Conservation (phyloP, 2,797 vertebrate genomes). For the Labroides dimidiatus region DNA sequence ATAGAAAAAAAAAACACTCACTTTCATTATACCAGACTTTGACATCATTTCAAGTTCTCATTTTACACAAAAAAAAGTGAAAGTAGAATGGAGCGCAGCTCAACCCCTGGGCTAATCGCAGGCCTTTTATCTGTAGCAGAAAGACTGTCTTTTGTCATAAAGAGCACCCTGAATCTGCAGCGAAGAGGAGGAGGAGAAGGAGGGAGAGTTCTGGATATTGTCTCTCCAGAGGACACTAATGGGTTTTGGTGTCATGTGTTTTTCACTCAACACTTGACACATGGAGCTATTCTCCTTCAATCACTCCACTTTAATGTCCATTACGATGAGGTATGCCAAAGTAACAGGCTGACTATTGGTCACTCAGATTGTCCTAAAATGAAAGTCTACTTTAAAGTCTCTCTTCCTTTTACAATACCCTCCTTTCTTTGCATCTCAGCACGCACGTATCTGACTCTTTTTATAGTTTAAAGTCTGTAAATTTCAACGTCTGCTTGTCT, state of each 20-base stretch:
- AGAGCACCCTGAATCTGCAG: conserved; percentile 68
- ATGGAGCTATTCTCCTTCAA: conserved; percentile 86
- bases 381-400: conserved; percentile 60
- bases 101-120: conserved; percentile 88
- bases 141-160: conserved; percentile 85
- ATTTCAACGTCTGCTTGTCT: conserved; percentile 14
- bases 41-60: conserved; percentile 81
- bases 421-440: conserved; percentile 40
- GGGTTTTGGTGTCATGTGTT: conserved; percentile 91
- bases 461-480: conserved; percentile 9
- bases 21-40: conserved; percentile 79
- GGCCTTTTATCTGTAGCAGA: conserved; percentile 87
- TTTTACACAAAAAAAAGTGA: conserved; percentile 62
- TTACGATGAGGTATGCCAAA: conserved; percentile 85
- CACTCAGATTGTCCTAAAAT: conserved; percentile 81
- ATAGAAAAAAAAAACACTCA: conserved; percentile 66
- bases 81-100: conserved; percentile 81
- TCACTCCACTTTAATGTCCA: conserved; percentile 90
- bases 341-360: conserved; percentile 81
- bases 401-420: conserved; percentile 36
- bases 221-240: conserved; percentile 91
- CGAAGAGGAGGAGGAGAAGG: conserved; percentile 41
- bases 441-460: conserved; percentile 6
- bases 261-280: conserved; percentile 91
- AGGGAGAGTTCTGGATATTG: conserved; percentile 89